These are phyloP conservation scores for Vulpes vulpes DNA, from an alignment of 2,113 vertebrate genomes.

Conservation along the genomic window DNA sequence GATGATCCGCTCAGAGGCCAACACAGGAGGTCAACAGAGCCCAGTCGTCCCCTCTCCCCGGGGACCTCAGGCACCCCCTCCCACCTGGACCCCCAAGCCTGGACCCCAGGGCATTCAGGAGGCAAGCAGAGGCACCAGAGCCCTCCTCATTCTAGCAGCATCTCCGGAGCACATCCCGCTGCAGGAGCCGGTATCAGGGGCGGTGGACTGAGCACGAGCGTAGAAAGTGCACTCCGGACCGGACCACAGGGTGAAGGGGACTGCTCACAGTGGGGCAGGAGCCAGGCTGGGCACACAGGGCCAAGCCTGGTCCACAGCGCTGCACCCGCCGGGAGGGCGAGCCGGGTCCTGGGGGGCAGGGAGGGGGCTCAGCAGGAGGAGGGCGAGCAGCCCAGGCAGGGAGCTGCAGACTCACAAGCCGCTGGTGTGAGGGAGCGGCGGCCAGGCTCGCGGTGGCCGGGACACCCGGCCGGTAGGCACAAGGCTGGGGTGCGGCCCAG, in stretches of 20 bases:
- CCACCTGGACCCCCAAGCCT: no score
- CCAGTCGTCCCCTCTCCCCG: no score
- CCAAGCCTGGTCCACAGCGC: rapidly evolving
- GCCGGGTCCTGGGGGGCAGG: rapidly evolving
- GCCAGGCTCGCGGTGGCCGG: neutral
- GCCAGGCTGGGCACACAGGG: neutral
- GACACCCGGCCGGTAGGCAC: no score
- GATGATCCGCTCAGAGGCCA: rapidly evolving
- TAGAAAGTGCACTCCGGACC: no score
- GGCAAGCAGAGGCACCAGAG: neutral
- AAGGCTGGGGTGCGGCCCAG: rapidly evolving
- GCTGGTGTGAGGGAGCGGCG: no score
- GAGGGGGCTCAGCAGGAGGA: neutral
- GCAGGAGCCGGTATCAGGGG: rapidly evolving
- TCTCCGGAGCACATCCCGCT: rapidly evolving
- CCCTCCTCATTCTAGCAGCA: rapidly evolving
- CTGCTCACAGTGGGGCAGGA: neutral
- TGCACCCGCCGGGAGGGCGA: rapidly evolving
- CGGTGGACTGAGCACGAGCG: rapidly evolving
- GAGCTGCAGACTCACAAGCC: neutral
- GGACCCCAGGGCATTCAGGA: rapidly evolving
- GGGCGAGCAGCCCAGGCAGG: neutral
- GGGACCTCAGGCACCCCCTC: rapidly evolving
- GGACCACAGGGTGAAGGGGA: rapidly evolving
- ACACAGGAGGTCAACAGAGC: rapidly evolving